phyloP scores from a whole-genome alignment of 2,888 invertebrate genomes.

The Nomada fucata region DNA sequence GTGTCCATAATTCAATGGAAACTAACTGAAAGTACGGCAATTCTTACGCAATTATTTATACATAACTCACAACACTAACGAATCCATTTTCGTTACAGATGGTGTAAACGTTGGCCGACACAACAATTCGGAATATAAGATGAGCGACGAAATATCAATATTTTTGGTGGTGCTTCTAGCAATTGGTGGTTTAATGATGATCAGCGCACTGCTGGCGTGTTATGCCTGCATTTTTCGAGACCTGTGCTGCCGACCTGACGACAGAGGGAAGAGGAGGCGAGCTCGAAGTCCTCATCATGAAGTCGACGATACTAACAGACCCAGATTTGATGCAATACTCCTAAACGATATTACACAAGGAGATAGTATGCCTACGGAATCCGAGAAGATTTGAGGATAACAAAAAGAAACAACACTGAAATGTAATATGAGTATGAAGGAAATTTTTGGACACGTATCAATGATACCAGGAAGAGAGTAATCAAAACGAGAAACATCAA shows the following conservation, averaged over 20 bases:
- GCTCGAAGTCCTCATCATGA: constrained; percentile 80
- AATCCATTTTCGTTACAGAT: constrained; percentile 43
- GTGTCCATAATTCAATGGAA: too few species aligned
- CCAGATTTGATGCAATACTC: constrained; percentile 85
- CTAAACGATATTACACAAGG: constrained; percentile 87
- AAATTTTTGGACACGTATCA: background rate
- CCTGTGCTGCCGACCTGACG: constrained; percentile 86
- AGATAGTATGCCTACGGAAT: constrained; percentile 87
- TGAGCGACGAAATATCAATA: constrained; percentile 87
- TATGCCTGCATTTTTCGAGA: constrained; percentile 88
- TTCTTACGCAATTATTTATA: too few species aligned
- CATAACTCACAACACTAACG: too few species aligned
- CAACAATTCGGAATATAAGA: constrained; percentile 73
- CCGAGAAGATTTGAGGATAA: constrained; percentile 74
- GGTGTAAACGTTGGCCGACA: background rate
- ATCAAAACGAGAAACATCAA: constrained; percentile 7
- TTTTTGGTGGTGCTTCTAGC: constrained; percentile 87
- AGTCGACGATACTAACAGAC: constrained; percentile 72
- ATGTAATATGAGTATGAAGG: background rate
- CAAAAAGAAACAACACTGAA: background rate
- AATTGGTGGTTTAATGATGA: constrained; percentile 86
- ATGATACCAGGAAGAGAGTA: constrained; percentile 2
- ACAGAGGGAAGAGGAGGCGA: constrained; percentile 84
- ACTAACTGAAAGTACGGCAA: too few species aligned
- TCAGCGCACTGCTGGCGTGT: constrained; percentile 88